Evolutionary conservation across 1,140 invertebrate genomes (phyloP).

Genomic region (Paraescarpia echinospica): DNA sequence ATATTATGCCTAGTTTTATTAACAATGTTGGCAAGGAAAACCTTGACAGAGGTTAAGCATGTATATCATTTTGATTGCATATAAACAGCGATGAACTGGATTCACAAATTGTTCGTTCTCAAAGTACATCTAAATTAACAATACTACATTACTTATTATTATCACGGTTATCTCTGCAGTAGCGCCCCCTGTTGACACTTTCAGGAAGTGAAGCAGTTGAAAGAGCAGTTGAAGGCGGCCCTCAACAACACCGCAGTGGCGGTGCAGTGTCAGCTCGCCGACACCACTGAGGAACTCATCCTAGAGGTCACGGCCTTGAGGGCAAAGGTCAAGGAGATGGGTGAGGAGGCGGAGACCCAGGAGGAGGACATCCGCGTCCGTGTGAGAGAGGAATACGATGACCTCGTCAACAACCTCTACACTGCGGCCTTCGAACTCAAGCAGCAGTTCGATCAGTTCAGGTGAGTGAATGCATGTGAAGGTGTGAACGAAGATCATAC

Average conservation of each 20-base stretch:
- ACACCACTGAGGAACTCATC: constrained; percentile 48
- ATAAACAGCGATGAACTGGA: no score
- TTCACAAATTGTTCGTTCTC: no score
- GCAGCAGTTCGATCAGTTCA: constrained; percentile 54
- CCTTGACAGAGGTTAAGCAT: no score
- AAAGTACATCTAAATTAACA: no score
- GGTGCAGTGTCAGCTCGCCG: constrained; percentile 54
- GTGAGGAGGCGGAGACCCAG: constrained; percentile 45
- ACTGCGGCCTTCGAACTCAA: constrained; percentile 45
- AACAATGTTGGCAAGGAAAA: no score
- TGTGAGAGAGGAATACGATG: constrained; percentile 53
- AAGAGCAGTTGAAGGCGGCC: constrained; percentile 42
- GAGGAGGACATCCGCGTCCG: constrained; percentile 50
- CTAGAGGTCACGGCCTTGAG: constrained; percentile 54
- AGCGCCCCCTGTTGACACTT: background rate
- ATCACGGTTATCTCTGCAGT: no score
- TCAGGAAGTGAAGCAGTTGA: constrained; percentile 41
- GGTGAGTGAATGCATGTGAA: constrained; percentile 33
- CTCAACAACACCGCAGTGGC: constrained; percentile 46
- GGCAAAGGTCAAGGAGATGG: constrained; percentile 54
- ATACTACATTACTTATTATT: no score
- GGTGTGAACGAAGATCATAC: background rate
- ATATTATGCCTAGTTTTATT: no score
- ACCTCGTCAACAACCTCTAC: constrained; percentile 54
- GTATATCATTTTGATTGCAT: no score